Evolutionary conservation across 2,113 vertebrate genomes (phyloP), one percentile per base, ranked within the genome.

Genomic region (Engystomops pustulosus): DNA sequence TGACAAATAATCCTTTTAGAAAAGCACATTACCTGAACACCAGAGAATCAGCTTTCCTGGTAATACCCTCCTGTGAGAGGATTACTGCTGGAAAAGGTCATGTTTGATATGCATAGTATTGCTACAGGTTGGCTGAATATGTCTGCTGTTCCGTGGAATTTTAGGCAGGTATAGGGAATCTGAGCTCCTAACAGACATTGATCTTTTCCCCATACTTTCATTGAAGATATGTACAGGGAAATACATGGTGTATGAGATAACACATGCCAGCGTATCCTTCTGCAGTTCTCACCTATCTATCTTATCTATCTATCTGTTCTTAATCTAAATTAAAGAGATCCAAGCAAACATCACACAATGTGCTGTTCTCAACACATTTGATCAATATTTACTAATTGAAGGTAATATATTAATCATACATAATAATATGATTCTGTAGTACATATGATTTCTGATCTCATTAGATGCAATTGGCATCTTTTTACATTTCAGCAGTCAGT

Each of bases 1-100:
- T 83, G 71, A 83, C 55, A 76, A 83, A 83, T 83, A 83, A 83
- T 83, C 71, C 81, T n/a, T 49, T 83, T 27, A 76, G 44, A 67
- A 83, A 76, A 67, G 44, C 67, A 44, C 81, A 83, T 76, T 83
- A 83, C 55, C 71, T 76, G 81, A 51, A 71, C 47, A 83, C 71
- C 44, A 67, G 17, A 76, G 70, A 76, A 67, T 83, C 71, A 65
- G 55, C 55, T 83, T 83, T 34, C 30, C 81, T 49, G 53, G 71
- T 75, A 83, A 83, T 83, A 47, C 55, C 71, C 81, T 38, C 70
- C 25, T 47, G 38, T 65, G 70, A 65, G 58, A 83, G 70, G 81
- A 83, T 83, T 83, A 83, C 34, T 36, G 6, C 44, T 83, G 41
- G 32, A 62, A 83, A 76, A 83, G 81, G 81, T 83, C 71, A 83